Percentiles rank a stretch among this genome's conserved stretches.
Evolutionary conservation across 2,888 invertebrate genomes (phyloP).

Genomic region (Papilio elwesi): DNA sequence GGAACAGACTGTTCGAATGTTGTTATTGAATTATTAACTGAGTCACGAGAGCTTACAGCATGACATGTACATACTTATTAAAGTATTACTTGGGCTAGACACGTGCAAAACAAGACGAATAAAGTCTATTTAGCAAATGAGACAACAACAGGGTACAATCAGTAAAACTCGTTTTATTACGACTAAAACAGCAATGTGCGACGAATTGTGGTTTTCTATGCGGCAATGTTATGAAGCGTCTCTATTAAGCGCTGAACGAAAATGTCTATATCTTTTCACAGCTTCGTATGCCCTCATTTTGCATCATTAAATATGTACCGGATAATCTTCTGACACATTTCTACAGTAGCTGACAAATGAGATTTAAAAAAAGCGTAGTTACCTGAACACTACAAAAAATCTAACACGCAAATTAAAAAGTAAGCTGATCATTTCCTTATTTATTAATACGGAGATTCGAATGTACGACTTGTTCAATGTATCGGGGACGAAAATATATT

Average conservation of each 20-base stretch:
- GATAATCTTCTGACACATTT: conserved; percentile 13
- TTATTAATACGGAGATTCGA: too few species aligned
- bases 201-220: not conserved
- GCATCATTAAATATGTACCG: conserved; percentile 16
- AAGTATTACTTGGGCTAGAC: not conserved
- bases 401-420: not conserved
- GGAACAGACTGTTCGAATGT: conserved; percentile 2
- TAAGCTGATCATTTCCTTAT: too few species aligned
- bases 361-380: not conserved
- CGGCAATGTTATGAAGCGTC: not conserved
- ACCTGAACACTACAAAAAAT: not conserved
- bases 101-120: not conserved
- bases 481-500: too few species aligned
- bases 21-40: conserved; percentile 16
- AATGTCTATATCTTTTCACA: conserved; percentile 15
- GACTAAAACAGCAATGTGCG: not conserved
- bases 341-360: not conserved
- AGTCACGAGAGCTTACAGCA: conserved; percentile 8
- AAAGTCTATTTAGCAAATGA: not conserved
- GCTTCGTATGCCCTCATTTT: conserved; percentile 3
- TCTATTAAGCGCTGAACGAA: conserved; percentile 4
- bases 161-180: not conserved
- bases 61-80: not conserved
- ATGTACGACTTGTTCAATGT: too few species aligned
- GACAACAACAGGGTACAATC: not conserved